Conservation (phyloP, 2,888 invertebrate genomes). For the Ectemnius continuus region DNA sequence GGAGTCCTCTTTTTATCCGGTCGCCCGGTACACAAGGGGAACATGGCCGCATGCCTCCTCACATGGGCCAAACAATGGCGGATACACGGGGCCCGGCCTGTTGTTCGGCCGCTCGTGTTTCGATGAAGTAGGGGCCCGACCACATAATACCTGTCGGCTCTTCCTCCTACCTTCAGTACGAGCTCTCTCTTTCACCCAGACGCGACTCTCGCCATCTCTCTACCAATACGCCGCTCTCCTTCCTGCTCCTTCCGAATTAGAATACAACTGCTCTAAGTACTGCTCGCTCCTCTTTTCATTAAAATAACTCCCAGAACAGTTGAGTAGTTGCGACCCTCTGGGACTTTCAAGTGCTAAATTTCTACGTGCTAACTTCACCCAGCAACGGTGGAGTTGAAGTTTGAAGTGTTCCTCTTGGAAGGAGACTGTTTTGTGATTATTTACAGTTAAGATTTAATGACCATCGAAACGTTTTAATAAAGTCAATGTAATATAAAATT, state of each 20-base stretch:
- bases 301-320: too few relatives aligned
- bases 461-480: too few relatives aligned
- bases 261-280: too few relatives aligned
- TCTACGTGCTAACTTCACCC: too few relatives aligned
- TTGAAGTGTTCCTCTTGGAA: too few relatives aligned
- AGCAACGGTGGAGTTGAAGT: too few relatives aligned
- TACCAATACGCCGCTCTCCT: slow-evolving; percentile 28
- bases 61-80: slow-evolving; percentile 76
- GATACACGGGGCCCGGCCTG: slow-evolving; percentile 67
- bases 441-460: too few relatives aligned
- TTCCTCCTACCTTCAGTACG: slow-evolving; percentile 36
- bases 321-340: too few relatives aligned
- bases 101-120: slow-evolving; percentile 64
- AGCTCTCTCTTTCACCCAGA: slow-evolving; percentile 15
- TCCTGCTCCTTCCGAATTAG: slow-evolving; percentile 3
- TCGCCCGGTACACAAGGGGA: slow-evolving; percentile 67
- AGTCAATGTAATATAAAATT: too few relatives aligned
- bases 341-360: too few relatives aligned
- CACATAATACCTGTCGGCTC: slow-evolving; percentile 55
- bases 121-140: slow-evolving; percentile 62
- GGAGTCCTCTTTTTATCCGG: slow-evolving; percentile 70
- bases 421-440: too few relatives aligned
- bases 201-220: slow-evolving; percentile 15
- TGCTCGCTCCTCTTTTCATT: too few relatives aligned
- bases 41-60: slow-evolving; percentile 75